phyloP scores from a whole-genome alignment of 2,113 vertebrate species.

The Ploceus nigricollis region DNA sequence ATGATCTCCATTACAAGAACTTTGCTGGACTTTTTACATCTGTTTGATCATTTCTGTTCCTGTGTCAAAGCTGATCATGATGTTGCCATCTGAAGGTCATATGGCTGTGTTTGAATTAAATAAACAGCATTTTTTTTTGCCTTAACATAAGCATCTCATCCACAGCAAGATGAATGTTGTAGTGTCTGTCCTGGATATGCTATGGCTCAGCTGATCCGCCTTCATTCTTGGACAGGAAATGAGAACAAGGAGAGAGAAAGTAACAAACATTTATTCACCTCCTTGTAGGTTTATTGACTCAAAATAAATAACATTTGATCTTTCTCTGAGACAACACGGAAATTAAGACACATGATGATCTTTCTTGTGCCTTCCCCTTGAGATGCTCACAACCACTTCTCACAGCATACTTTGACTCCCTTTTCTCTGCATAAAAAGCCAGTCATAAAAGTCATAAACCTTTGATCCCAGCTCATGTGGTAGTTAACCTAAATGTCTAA shows the following conservation, averaged over 20 bases:
- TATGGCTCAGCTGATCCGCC: slow-evolving; percentile 4
- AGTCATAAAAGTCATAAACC: not conserved
- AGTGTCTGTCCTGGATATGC: not conserved
- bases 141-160: not conserved
- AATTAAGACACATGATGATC: not conserved
- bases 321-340: slow-evolving; percentile 1
- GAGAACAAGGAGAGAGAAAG: slow-evolving; percentile 8
- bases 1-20: not conserved
- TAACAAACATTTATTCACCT: slow-evolving; percentile 24
- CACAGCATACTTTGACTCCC: not conserved
- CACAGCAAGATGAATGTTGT: not conserved
- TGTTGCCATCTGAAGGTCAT: slow-evolving; percentile 44
- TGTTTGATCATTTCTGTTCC: not conserved
- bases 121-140: slow-evolving; percentile 27
- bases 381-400: not conserved
- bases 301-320: slow-evolving; percentile 29
- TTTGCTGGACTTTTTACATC: not conserved
- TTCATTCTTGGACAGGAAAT: slow-evolving; percentile 35
- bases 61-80: not conserved
- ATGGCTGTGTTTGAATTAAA: slow-evolving; percentile 17
- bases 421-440: not conserved
- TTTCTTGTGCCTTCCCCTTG: not conserved
- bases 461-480: not conserved
- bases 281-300: not conserved
- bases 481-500: not conserved